A percentile compares a stretch with the other conserved stretches of the same genome.
Conservation (phyloP, 2,888 invertebrate species). For the Glyphotaelius pellucidus region DNA sequence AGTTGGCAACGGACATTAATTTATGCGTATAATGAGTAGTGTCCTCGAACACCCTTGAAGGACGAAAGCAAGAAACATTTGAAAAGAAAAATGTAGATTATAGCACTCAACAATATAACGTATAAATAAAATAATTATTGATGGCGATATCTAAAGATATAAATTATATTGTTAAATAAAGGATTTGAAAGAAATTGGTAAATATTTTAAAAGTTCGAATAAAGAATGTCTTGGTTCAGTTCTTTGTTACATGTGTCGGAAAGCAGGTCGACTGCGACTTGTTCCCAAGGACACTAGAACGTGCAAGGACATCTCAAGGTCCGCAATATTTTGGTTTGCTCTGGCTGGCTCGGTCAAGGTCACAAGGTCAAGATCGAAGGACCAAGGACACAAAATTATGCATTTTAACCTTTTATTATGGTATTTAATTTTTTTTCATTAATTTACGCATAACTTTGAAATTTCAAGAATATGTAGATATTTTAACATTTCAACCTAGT, state of each 20-base stretch:
- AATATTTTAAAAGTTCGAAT: neutral
- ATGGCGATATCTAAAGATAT: no score
- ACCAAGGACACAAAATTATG: neutral
- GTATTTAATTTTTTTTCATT: no score
- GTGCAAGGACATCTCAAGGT: slow-evolving; percentile 15
- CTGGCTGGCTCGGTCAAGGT: neutral
- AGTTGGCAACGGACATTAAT: no score
- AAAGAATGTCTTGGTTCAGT: neutral
- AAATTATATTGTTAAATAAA: neutral
- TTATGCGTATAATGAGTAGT: no score
- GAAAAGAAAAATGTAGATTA: no score
- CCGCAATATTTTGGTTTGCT: neutral
- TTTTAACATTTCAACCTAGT: no score
- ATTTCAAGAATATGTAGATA: no score
- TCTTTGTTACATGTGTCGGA: neutral
- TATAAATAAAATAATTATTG: no score
- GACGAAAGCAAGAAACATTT: no score
- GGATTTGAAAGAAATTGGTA: neutral
- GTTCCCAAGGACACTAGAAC: slow-evolving; percentile 17
- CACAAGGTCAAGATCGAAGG: neutral
- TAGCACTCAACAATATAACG: no score
- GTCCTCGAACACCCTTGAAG: no score
- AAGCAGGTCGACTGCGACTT: neutral
- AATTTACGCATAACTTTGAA: no score
- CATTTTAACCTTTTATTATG: neutral